Percentiles rank a stretch among this genome's conserved stretches.
These are phyloP conservation scores for Nothura maculosa DNA, from an alignment of 2,797 vertebrate species.

Conservation along the genomic window DNA sequence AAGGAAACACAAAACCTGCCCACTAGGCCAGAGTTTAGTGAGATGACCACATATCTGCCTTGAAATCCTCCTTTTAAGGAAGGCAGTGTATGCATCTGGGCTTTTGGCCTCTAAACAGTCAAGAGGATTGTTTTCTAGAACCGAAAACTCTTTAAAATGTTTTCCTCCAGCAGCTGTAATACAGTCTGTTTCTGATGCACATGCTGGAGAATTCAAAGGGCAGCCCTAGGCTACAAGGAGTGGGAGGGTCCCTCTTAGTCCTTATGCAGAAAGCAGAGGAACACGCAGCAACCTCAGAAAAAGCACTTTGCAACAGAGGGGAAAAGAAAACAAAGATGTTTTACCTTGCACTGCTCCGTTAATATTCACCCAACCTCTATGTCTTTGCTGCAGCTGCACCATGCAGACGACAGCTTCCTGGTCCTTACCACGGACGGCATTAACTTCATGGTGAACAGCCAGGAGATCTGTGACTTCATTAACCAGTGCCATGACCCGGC, in stretches of 20 bases:
- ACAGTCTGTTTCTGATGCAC: background rate
- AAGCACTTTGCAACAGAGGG: background rate
- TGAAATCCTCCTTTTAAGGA: background rate
- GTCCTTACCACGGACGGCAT: constrained; percentile 96
- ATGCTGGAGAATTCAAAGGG: background rate
- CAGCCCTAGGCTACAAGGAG: background rate
- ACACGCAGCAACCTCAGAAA: accelerated
- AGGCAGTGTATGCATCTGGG: background rate
- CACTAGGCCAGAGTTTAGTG: background rate
- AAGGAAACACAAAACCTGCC: background rate
- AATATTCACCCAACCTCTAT: accelerated
- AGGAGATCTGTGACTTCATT: constrained; percentile 96
- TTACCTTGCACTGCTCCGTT: background rate
- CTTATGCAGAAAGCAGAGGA: background rate
- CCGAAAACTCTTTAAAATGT: background rate
- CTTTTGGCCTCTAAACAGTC: background rate
- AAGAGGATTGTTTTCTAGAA: background rate
- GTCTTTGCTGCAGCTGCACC: constrained; percentile 86
- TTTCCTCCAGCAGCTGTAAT: background rate
- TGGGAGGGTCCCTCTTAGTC: background rate
- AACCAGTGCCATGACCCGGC: constrained; percentile 94
- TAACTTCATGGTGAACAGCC: constrained; percentile 98
- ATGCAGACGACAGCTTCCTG: constrained; percentile 92
- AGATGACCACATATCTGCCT: background rate
- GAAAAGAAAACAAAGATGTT: accelerated